Percentiles rank a stretch among this genome's conserved stretches.
These are phyloP conservation scores for Eriosoma lanigerum DNA, from an alignment of 1,140 invertebrate species.

Conservation along the genomic window DNA sequence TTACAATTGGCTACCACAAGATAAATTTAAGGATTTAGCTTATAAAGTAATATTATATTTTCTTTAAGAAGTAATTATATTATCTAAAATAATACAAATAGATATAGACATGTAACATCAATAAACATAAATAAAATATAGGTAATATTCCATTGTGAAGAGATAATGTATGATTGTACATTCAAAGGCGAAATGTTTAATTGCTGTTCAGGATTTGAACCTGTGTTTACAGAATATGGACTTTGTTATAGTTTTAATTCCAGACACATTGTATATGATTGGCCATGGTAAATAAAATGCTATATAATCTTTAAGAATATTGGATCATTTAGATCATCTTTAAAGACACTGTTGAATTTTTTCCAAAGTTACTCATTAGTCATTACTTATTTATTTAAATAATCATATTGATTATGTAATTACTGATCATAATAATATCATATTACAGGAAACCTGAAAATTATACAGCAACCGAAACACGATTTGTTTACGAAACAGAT, in stretches of 20 bases:
- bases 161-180: constrained; percentile 63
- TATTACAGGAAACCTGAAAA: constrained; percentile 57
- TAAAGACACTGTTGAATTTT: not conserved
- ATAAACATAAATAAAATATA: constrained; percentile 53
- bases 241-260: constrained; percentile 73
- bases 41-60: constrained; percentile 43
- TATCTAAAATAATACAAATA: too few relatives aligned
- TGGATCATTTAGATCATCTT: too few relatives aligned
- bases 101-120: too few relatives aligned
- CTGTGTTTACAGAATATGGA: constrained; percentile 70
- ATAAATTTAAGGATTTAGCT: constrained; percentile 52
- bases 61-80: too few relatives aligned
- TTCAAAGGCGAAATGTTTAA: constrained; percentile 66
- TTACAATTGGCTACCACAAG: constrained; percentile 52
- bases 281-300: constrained; percentile 64
- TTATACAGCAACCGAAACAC: constrained; percentile 53
- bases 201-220: constrained; percentile 65
- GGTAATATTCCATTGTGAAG: constrained; percentile 63
- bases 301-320: too few relatives aligned
- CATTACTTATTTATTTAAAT: too few relatives aligned
- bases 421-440: not conserved
- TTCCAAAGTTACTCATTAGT: too few relatives aligned
- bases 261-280: constrained; percentile 60
- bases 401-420: too few relatives aligned
- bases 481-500: constrained; percentile 67